Conservation (phyloP, 2,113 vertebrate species). For the Pelusios castaneus region DNA sequence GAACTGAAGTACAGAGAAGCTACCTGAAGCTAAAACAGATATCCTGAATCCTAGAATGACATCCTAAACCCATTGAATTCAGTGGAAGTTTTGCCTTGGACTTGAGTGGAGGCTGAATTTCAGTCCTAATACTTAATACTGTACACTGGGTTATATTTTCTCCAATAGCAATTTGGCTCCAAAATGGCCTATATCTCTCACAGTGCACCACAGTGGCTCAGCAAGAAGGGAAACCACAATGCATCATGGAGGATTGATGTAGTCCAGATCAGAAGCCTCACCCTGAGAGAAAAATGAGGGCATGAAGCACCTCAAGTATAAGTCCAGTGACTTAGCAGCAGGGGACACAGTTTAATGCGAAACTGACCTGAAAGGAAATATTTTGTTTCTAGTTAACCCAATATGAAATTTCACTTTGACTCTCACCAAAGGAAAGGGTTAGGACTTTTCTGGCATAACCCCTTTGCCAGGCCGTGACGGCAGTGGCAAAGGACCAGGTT, state of each 20-base stretch:
- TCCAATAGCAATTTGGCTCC: neutral
- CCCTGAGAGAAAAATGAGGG: neutral
- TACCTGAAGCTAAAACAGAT: neutral
- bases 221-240: neutral
- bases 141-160: neutral
- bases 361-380: neutral
- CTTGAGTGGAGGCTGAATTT: rapidly evolving
- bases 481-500: too few species aligned
- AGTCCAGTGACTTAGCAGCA: neutral
- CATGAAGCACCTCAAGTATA: neutral
- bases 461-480: too few species aligned
- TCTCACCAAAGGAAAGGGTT: neutral
- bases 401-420: neutral
- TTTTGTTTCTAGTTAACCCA: neutral
- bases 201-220: neutral
- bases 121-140: neutral
- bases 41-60: neutral
- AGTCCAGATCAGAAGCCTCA: neutral
- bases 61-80: neutral
- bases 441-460: neutral
- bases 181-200: neutral
- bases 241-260: neutral
- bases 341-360: neutral
- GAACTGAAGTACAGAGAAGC: neutral
- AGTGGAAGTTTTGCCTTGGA: neutral